Evolutionary conservation across 2,113 vertebrate species (phyloP), one percentile per base, ranked within the genome.

Genomic region (Capreolus pygargus): DNA sequence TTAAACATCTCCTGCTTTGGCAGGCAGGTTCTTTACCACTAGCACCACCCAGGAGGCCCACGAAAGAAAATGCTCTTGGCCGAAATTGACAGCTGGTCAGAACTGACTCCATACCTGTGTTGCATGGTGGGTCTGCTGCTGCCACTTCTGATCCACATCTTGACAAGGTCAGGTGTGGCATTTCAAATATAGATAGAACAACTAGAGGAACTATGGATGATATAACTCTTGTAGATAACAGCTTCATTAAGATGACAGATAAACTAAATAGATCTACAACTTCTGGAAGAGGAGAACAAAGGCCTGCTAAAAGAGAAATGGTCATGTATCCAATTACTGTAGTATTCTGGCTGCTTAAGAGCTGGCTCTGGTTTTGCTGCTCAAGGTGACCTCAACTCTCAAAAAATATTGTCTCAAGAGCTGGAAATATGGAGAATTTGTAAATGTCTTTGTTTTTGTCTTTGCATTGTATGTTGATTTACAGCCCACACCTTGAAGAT

Each of bases 311-410:
- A 12, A 12, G 67, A 39, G 67, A 25, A 6, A 6, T 3, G 67
- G 67, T 1, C 36, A 3, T 0, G 10, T 1, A 13, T 1, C 19
- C 67, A 25, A 0, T 13, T 1, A 39, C 67, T 12, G 67, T 3
- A 3, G 67, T 0, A 1, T 39, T 23, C 67, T 74, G n/a, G 19
- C 67, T 39, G 19, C 36, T 23, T 1, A 23, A 23, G n/a, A 39
- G 67, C 67, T 39, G n/a, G 67, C 67, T 74, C 67, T 74, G 19
- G 19, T 39, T 74, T 74, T 23, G n/a, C 67, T 74, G n/a, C 67
- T 39, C 67, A 55, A 55, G 54, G 17, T 55, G 54, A 55, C 17
- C 54, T 55, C 54, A 12, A 1, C 21, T 39, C 67, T 70, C 67
- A 39, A 23, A 39, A 12, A 39, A 6, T 39, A 36, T 21, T 36